Evolutionary conservation across 92 coral and sea anemone genomes (phyloP).

Genomic region (Epizoanthus scotinus): DNA sequence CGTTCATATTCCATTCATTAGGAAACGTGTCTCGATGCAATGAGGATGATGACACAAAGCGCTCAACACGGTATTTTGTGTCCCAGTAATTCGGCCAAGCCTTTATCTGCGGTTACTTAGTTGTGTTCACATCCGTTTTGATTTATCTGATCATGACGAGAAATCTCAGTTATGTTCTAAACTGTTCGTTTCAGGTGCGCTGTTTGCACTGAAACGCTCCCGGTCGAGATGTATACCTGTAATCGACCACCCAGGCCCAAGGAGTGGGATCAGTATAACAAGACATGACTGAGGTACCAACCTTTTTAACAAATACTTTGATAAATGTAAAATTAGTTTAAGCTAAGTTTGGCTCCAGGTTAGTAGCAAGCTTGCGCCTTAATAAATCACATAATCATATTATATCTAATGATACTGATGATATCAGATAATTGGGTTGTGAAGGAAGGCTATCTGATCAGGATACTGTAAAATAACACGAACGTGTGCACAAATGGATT

Average conservation of each 20-base stretch:
- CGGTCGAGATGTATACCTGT: not conserved
- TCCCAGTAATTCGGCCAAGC: not conserved
- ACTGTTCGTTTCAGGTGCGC: not conserved
- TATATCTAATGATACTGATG: no score
- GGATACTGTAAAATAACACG: no score
- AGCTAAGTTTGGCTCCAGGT: no score
- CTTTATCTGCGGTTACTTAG: constrained; percentile 10
- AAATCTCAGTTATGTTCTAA: not conserved
- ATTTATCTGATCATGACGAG: not conserved
- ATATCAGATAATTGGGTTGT: no score
- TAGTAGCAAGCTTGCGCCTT: no score
- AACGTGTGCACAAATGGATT: no score
- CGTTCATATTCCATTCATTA: not conserved
- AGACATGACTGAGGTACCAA: no score
- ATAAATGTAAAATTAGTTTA: no score
- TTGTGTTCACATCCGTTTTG: not conserved
- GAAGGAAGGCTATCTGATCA: no score
- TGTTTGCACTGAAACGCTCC: not conserved
- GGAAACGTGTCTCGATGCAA: not conserved
- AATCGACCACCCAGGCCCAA: constrained; percentile 19
- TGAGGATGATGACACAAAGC: not conserved
- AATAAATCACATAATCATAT: no score
- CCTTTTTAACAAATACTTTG: not conserved
- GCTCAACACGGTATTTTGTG: constrained; percentile 3
- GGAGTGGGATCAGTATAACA: not conserved